These are phyloP conservation scores for Lasioglossum lativentre DNA, from an alignment of 2,888 invertebrate species.

Conservation along the genomic window DNA sequence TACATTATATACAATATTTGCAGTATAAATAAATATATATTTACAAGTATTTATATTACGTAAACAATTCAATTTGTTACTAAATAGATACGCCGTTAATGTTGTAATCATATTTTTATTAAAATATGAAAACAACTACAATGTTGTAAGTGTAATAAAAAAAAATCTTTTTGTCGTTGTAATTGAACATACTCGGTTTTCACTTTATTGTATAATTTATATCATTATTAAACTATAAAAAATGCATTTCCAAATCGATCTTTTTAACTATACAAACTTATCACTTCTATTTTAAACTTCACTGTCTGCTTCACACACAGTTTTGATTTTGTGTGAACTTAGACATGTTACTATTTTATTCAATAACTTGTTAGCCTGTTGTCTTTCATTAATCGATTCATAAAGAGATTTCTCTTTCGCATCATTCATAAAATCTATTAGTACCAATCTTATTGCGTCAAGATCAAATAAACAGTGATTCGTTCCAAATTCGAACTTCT, in stretches of 20 bases:
- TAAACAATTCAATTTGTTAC: slow-evolving; percentile 24
- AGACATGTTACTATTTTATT: slow-evolving; percentile 62
- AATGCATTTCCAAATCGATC: slow-evolving; percentile 8
- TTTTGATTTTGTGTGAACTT: slow-evolving; percentile 37
- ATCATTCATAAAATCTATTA: slow-evolving; percentile 83
- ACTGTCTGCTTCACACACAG: neutral
- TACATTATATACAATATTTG: slow-evolving; percentile 21
- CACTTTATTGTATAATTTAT: slow-evolving; percentile 14
- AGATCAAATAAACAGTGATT: slow-evolving; percentile 86
- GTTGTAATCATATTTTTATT: slow-evolving; percentile 20
- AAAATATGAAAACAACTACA: slow-evolving; percentile 5
- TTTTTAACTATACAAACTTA: slow-evolving; percentile 18
- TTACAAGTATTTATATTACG: slow-evolving; percentile 20
- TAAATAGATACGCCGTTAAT: slow-evolving; percentile 16
- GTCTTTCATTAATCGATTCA: slow-evolving; percentile 68
- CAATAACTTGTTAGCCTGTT: slow-evolving; percentile 65
- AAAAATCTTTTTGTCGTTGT: slow-evolving; percentile 5
- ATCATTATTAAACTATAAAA: slow-evolving; percentile 15
- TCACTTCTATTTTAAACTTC: slow-evolving; percentile 3
- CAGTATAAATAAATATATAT: slow-evolving; percentile 16
- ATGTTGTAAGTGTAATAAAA: slow-evolving; percentile 18
- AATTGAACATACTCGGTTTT: slow-evolving; percentile 11
- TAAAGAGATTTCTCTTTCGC: slow-evolving; percentile 74
- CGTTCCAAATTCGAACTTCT: slow-evolving; percentile 83
- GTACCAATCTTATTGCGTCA: slow-evolving; percentile 82